Percentiles rank a stretch among this genome's conserved stretches.
Conservation (phyloP, 2,888 invertebrate genomes). For the Scaptomyza polygonia region DNA sequence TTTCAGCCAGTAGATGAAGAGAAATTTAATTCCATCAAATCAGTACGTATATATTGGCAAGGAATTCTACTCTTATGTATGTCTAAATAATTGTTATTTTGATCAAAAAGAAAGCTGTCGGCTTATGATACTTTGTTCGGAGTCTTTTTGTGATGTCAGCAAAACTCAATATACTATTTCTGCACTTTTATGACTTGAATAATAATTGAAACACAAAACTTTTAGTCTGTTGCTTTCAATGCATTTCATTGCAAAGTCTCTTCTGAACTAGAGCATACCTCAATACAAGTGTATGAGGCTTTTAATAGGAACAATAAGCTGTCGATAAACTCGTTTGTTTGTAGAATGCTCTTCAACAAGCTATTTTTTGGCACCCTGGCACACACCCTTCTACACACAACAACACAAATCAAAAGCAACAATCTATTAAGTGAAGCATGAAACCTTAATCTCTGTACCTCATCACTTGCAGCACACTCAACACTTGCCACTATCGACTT, state of each 20-base stretch:
- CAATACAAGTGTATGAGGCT: conserved; percentile 1
- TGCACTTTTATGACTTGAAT: too few species aligned
- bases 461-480: conserved; percentile 55
- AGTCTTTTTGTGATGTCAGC: too few species aligned
- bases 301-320: conserved; percentile 1
- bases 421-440: conserved; percentile 29
- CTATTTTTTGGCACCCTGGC: conserved; percentile 10
- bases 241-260: neutral
- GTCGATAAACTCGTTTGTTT: conserved; percentile 2
- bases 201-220: neutral
- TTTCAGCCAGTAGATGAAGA: too few species aligned
- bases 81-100: too few species aligned
- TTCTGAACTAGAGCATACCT: neutral
- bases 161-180: too few species aligned
- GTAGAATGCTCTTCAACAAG: neutral
- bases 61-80: too few species aligned
- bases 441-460: conserved; percentile 63
- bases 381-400: too few species aligned
- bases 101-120: too few species aligned
- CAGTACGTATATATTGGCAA: too few species aligned
- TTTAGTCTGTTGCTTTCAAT: neutral
- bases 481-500: conserved; percentile 57
- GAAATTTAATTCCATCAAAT: too few species aligned
- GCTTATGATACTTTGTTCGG: too few species aligned
- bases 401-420: conserved; percentile 27